Evolutionary conservation across 1,140 invertebrate genomes (phyloP).

Genomic region (Solenopsis fugax): DNA sequence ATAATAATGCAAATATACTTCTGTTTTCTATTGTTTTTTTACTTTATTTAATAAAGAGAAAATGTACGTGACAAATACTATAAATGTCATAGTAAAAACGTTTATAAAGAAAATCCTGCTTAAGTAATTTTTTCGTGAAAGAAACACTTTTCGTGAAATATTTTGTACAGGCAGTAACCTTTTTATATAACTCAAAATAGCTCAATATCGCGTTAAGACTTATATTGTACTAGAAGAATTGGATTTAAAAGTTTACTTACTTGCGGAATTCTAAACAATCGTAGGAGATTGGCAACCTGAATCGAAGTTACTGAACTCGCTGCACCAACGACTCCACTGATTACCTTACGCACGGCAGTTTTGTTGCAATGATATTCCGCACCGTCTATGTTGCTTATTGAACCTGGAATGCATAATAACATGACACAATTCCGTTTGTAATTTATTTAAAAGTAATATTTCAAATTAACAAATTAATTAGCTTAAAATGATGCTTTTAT

Average conservation of each 20-base stretch:
- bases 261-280: slow-evolving; percentile 98
- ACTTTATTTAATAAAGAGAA: background rate
- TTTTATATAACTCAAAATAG: no score
- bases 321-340: slow-evolving; percentile 98
- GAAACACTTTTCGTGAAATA: background rate
- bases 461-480: slow-evolving; percentile 52
- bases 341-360: slow-evolving; percentile 94
- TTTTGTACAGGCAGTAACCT: background rate
- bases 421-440: background rate
- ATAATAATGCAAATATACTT: background rate
- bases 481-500: slow-evolving; percentile 22
- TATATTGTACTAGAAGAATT: background rate
- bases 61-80: background rate
- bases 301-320: slow-evolving; percentile 98
- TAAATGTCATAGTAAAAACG: background rate
- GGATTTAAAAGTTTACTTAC: slow-evolving; percentile 91
- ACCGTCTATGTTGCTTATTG: slow-evolving; percentile 97
- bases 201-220: background rate
- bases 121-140: no score
- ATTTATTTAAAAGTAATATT: slow-evolving; percentile 47
- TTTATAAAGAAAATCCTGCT: background rate
- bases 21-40: background rate
- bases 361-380: slow-evolving; percentile 95
- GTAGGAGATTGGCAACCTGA: slow-evolving; percentile 97
- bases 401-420: slow-evolving; percentile 90